phyloP scores from a whole-genome alignment of 2,113 vertebrate species.

The Cygnus buccinator region DNA sequence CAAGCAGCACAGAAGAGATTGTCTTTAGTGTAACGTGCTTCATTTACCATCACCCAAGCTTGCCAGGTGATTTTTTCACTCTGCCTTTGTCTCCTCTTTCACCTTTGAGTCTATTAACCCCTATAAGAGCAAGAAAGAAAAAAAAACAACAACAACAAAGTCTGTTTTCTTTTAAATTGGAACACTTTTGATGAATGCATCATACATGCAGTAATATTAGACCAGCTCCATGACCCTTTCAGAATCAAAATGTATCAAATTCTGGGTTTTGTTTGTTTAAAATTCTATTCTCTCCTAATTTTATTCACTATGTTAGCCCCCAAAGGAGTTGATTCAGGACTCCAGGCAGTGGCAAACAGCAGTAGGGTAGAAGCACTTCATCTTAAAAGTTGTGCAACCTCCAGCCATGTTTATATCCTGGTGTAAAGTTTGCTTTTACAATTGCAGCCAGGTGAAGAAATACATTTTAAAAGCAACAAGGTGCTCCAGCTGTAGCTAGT shows the following conservation, averaged over 20 bases:
- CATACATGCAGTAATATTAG: neutral
- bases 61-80: neutral
- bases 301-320: neutral
- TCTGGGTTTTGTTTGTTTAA: neutral
- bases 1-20: neutral
- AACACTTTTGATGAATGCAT: neutral
- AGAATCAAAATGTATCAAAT: neutral
- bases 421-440: neutral
- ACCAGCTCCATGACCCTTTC: neutral
- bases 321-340: neutral
- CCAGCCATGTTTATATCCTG: neutral
- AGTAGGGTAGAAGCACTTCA: neutral
- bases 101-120: constrained; percentile 37
- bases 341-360: neutral
- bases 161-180: neutral
- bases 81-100: neutral
- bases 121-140: neutral
- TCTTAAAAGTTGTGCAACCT: neutral
- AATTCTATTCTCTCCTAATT: neutral
- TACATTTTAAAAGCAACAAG: neutral
- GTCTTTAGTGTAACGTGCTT: neutral
- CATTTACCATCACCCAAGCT: neutral
- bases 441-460: neutral
- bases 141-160: neutral
- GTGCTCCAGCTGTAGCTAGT: neutral